These are phyloP conservation scores for Gobio occitaniae DNA, from an alignment of 2,797 vertebrate genomes.

Conservation along the genomic window DNA sequence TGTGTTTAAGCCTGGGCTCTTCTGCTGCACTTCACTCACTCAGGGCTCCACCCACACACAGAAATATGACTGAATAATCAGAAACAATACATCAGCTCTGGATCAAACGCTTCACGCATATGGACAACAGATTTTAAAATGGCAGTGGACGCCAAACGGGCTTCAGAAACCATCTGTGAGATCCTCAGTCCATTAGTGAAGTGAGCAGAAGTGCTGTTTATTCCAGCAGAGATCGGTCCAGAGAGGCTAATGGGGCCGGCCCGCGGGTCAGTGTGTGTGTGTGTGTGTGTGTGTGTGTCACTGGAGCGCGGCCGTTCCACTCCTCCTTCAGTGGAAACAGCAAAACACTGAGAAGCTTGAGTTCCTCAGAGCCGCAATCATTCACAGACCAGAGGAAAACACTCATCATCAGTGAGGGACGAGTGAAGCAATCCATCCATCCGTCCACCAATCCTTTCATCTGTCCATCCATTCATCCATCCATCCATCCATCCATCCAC, in stretches of 20 bases:
- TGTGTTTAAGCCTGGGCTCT: not conserved
- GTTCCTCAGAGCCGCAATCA: not conserved
- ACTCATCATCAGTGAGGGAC: not conserved
- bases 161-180: not conserved
- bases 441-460: accelerated
- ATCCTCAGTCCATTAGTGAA: not conserved
- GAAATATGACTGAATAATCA: not conserved
- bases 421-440: not conserved
- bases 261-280: not conserved
- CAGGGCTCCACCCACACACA: not conserved
- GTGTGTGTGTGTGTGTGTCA: not conserved
- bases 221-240: not conserved
- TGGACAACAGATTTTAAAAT: not conserved
- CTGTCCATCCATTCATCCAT: accelerated
- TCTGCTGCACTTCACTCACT: not conserved
- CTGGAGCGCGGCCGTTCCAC: too few species aligned
- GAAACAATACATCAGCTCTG: not conserved
- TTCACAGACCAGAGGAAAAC: not conserved
- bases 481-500: too few species aligned
- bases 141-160: not conserved
- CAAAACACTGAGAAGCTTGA: not conserved
- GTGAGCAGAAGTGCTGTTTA: not conserved
- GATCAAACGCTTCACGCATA: conserved; percentile 5
- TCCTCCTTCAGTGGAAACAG: not conserved
- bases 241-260: not conserved